phyloP scores from a whole-genome alignment of 1,140 invertebrate genomes.

The Pogonomyrmex barbatus region DNA sequence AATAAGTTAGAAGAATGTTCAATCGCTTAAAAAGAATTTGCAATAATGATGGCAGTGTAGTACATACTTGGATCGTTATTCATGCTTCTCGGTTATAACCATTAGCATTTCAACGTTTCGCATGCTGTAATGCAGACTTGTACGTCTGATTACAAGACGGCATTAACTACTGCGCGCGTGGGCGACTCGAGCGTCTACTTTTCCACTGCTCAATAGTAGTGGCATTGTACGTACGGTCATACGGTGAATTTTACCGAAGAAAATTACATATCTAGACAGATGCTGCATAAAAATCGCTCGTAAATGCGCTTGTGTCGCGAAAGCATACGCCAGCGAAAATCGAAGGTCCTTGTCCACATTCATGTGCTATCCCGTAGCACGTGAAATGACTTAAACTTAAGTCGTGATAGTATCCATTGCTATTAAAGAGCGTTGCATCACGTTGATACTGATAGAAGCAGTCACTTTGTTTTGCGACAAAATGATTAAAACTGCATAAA shows the following conservation, averaged over 20 bases:
- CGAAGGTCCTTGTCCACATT: constrained; percentile 42
- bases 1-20: not conserved
- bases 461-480: not conserved
- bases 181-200: not conserved
- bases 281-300: constrained; percentile 8
- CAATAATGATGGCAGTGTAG: not conserved
- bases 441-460: not conserved
- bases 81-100: not conserved
- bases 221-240: not conserved
- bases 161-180: constrained; percentile 30
- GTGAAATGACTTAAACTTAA: constrained; percentile 11
- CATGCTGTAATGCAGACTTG: not conserved
- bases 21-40: not conserved
- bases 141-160: constrained; percentile 26
- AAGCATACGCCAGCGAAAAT: constrained; percentile 13
- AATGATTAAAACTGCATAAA: constrained; percentile 29
- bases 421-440: constrained; percentile 6
- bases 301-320: constrained; percentile 1
- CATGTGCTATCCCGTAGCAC: not conserved
- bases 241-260: not conserved
- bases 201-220: not conserved
- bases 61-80: not conserved
- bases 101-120: constrained; percentile 27
- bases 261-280: constrained; percentile 15
- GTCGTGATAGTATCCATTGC: not conserved